Evolutionary conservation across 1,140 invertebrate species (phyloP).

Genomic region (Anadara kagoshimensis): DNA sequence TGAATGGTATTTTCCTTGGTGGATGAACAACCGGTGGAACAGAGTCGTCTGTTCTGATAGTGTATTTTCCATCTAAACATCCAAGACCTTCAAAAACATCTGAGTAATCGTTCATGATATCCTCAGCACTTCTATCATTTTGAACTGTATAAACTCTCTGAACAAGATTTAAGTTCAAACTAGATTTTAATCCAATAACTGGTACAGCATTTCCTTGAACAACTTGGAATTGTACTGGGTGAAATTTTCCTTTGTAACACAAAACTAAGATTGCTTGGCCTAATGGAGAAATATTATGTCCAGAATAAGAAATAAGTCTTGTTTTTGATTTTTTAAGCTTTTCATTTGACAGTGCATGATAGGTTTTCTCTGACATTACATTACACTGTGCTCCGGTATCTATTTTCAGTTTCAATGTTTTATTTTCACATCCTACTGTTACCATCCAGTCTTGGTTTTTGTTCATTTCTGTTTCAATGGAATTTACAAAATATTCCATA

Average conservation of each 20-base stretch:
- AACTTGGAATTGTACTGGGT: slow-evolving; percentile 9
- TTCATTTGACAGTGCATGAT: neutral
- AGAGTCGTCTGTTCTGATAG: slow-evolving; percentile 48
- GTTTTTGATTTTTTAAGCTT: slow-evolving; percentile 1
- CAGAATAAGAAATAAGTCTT: slow-evolving; percentile 7
- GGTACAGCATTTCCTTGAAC: neutral
- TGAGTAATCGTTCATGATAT: slow-evolving; percentile 5
- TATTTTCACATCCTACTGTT: neutral
- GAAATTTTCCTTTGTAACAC: neutral
- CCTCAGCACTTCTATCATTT: neutral
- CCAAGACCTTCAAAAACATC: slow-evolving; percentile 42
- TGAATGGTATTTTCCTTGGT: slow-evolving; percentile 55
- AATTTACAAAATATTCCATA: slow-evolving; percentile 5
- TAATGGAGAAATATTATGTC: neutral
- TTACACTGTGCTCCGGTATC: slow-evolving; percentile 37
- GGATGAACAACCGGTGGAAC: slow-evolving; percentile 47
- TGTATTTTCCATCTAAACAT: slow-evolving; percentile 30
- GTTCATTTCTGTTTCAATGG: neutral
- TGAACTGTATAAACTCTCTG: neutral
- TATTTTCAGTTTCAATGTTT: slow-evolving; percentile 14
- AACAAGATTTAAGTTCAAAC: slow-evolving; percentile 8
- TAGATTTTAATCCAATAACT: neutral
- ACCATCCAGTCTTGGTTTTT: neutral
- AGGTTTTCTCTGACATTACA: slow-evolving; percentile 10
- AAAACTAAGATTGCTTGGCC: neutral